Evolutionary conservation across 2,797 vertebrate genomes (phyloP), one percentile per base, ranked within the genome.

Genomic region (Scyliorhinus canicula): DNA sequence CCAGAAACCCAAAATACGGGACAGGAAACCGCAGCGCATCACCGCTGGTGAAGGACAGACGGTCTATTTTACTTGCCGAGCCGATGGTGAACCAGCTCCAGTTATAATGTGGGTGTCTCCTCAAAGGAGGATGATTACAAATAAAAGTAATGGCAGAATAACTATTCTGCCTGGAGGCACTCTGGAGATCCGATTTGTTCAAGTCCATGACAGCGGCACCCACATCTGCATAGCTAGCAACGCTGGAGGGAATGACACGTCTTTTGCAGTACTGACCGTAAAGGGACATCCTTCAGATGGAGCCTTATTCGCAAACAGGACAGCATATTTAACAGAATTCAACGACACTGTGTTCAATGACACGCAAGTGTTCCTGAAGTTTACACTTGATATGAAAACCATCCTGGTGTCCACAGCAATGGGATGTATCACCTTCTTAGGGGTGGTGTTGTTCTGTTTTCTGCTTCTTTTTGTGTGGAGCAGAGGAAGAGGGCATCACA

Each of bases 171-270:
- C 98, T 0, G 98, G 98, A 9, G 99, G 99, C 44, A 99, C 99
- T 0, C 96, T 99, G 96, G 98, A 99, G 97, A 98, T 99, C 96
- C 97, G 97, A 16, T 99, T 98, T 0, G 97, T 98, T 88, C 98
- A 98, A 96, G 97, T 98, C 31, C 98, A 97, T 77, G 99, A 99
- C 96, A 99, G 98, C 0, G 99, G 99, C 84, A 99, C 99, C 47
- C 99, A 99, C 96, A 99, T 99, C 95, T 99, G 99, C 96, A 98
- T 99, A 63, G 99, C 99, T 95, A 99, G 98, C 96, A 99, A 99
- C 16, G 99, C 99, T 0, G 99, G 99, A 0, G 99, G 99, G 95
- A 99, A 99, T 2, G 99, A 99, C 97, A 99, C 98, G 44, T 99
- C 99, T 95, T 99, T 99, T 31, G 98, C 99, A 95, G 99, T 98